Conservation (phyloP, 2,797 vertebrate species). For the Coregonus sp. region DNA sequence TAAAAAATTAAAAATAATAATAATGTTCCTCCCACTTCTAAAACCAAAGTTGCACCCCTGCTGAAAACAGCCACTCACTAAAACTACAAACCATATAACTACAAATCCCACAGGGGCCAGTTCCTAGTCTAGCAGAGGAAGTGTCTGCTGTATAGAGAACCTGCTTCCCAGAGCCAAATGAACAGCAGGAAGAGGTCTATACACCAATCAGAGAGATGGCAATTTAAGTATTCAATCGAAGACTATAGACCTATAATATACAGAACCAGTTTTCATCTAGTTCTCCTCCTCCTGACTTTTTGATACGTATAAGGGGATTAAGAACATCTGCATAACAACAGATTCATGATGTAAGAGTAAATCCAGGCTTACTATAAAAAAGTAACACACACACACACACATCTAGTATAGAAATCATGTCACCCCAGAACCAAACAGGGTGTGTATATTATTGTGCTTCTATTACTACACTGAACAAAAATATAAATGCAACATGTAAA, state of each 20-base stretch:
- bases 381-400: background rate
- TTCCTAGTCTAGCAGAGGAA: slow-evolving; percentile 14
- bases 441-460: slow-evolving; percentile 12
- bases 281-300: slow-evolving; percentile 13
- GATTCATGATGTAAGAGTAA: background rate
- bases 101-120: slow-evolving; percentile 29
- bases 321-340: slow-evolving; percentile 1
- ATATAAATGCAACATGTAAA: too few species aligned
- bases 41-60: too few species aligned
- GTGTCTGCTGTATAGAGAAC: background rate
- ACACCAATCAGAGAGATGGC: slow-evolving; percentile 4
- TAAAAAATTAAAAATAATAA: too few species aligned
- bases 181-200: background rate
- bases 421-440: background rate
- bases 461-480: background rate
- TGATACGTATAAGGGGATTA: background rate
- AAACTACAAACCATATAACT: slow-evolving; percentile 10
- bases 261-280: slow-evolving; percentile 27
- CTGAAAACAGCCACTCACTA: slow-evolving; percentile 5
- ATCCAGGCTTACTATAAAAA: background rate
- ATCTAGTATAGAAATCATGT: slow-evolving; percentile 3
- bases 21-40: too few species aligned
- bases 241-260: slow-evolving; percentile 26
- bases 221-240: slow-evolving; percentile 25
- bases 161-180: background rate